Base-by-base conservation (phyloP, 2,888 invertebrate species). In the Melolontha melolontha region DNA sequence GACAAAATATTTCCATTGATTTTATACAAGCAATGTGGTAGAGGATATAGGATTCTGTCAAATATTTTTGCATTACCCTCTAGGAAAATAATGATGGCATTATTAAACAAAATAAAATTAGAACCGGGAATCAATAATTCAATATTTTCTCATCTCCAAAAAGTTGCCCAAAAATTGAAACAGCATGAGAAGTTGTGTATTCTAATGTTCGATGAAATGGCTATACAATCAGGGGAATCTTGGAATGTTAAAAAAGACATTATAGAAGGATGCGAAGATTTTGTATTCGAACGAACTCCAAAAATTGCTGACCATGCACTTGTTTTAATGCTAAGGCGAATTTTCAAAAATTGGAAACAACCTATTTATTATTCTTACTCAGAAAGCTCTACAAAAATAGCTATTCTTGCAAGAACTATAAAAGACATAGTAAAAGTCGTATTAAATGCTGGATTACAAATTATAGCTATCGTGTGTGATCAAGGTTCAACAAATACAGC, bases 151-250 rank as follows among this genome's bases (percentile, higher is more conserved):
- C 41, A 71, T 16, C 49, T 74, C 7, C 62, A 66, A 68, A 52
- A 49, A 16, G 67, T 63, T 44, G 66, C 57, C 12, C 64, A 67
- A 22, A 44, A 50, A 47, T 68, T 44, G 67, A 67, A 52, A 17
- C 27, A 52, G 5, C 27, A 17, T 12, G 54, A 62, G 44, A 67
- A 50, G 50, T 57, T 16, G 10, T 72, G 67, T 65, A 10, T 67
- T 11, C 8, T 73, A 0, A 27, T 71, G 41, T 71, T 72, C 50
- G 73, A 74, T 65, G 72, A 74, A 66, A 71, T 74, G 52, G 55
- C 62, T 41, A 29, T 71, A 5, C 22, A 66, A 16, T 66, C 72
- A 57, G 7, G 54, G 57, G 42, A 72, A 14, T 34, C 50, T 14
- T 66, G 49, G 39, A 72, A 68, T 65, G 42, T 65, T 64, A 66